Base-by-base conservation (phyloP, 1,140 invertebrate genomes). In the Lethrus apterus region DNA sequence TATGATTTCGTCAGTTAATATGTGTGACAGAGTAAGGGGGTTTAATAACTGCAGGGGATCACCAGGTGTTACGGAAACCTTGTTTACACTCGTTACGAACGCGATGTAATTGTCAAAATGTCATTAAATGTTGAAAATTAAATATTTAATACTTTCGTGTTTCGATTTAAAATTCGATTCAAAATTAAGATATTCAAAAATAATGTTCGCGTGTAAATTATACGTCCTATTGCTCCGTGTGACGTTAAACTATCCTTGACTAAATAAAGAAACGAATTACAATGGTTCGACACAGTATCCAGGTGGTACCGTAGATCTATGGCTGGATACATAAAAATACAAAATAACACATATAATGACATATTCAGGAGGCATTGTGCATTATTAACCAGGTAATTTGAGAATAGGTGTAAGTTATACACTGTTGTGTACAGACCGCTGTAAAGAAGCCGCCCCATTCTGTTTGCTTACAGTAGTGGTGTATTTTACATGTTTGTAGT, bases 351-450 rank as follows among this genome's bases (percentile, higher is more conserved):
- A 47, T 44, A 53, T 43, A 56, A 52, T 53, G 52, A 56, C 51
- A 45, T 41, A 45, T 53, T 50, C 44, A 50, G 48, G 21, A 21
- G 44, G 54, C 43, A 56, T 54, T 54, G 49, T 46, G 51, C 29
- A 50, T 54, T 56, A 58, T 58, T 58, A 58, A 56, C 51, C 51
- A 51, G 51, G 56, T 58, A 58, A 58, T 56, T 53, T 58, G 56
- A 58, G 56, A 58, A 56, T 54, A 56, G 54, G 51, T 56, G 56
- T 56, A 58, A 56, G 54, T 56, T 56, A 58, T 54, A 51, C 44
- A 33, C 36, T 21, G 5, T 38, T 38, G 35, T 38, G n/a, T 21
- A 17, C 7, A 33, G 18, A 21, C 35, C 35, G 18, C 35, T 38
- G 35, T 13, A 38, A 38, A 38, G 35, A 38, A 4, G 35, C 35